Evolutionary conservation across 2,888 invertebrate species (phyloP), one percentile per base, ranked within the genome.

Genomic region (Acleris laterana): DNA sequence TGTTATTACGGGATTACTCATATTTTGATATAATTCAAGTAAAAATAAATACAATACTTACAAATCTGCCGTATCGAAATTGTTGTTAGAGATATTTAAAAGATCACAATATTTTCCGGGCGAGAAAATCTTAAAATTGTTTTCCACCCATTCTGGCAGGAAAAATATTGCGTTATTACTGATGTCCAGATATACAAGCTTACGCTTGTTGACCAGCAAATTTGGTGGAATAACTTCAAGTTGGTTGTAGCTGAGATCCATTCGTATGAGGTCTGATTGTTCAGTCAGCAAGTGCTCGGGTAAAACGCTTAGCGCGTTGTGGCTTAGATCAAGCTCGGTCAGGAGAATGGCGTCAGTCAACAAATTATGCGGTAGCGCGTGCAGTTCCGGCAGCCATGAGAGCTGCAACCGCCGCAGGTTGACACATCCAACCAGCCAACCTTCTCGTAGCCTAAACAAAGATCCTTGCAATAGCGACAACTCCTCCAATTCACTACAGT

Each of bases 341-440:
- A 55, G 5, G 7, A 2, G 7, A n/a, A 22, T 9, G 16, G 55
- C n/a, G 20, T 55, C 55, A 22, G 20, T 16, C 16, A 55, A 9
- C 22, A 55, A 42, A 11, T 16, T 16, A 0, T 16, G 3, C 5
- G 38, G 55, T 0, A 55, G 9, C 1, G 20, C n/a, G 17, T 28
- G 25, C 25, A 44, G 17, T 16, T 20, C 20, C 3, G 42, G n/a
- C n/a, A 17, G 16, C 20, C 16, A n/a, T 9, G n/a, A 22, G 25
- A 16, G 17, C 46, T 44, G 56, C n/a, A 57, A 22, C 17, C 11
- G 28, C 5, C 11, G 20, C 19, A 64, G 22, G 13, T 3, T 17
- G 17, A n/a, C 17, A 38, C 63, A 64, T n/a, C 48, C 59, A 9
- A 16, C 48, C 11, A 64, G 48, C 59, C 52, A 59, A 13, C 38